A percentile compares a stretch with the other conserved stretches of the same genome.
phyloP scores from a whole-genome alignment of 2,888 invertebrate genomes.

The Drosophila testacea region DNA sequence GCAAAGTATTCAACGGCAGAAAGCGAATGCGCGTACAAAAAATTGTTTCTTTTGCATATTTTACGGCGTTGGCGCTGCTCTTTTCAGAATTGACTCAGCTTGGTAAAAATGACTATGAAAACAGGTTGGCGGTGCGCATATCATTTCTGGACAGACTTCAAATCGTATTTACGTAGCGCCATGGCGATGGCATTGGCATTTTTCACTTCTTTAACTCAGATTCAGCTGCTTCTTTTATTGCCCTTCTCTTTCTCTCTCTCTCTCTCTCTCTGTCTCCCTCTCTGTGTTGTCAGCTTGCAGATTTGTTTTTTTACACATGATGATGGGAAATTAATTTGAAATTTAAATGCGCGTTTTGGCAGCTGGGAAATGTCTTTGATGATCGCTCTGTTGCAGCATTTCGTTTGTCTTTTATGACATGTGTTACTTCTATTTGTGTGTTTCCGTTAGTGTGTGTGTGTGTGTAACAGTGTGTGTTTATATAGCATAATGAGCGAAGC shows the following conservation, averaged over 20 bases:
- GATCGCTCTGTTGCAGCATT: conserved; percentile 40
- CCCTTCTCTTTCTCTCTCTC: conserved; percentile 20
- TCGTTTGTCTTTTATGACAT: conserved; percentile 48
- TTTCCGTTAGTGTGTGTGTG: conserved; percentile 40
- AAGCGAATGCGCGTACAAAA: conserved; percentile 47
- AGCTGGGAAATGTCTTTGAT: conserved; percentile 67
- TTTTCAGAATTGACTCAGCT: conserved; percentile 12
- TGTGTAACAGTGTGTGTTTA: conserved; percentile 45
- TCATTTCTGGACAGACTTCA: conserved; percentile 48
- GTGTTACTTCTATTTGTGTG: conserved; percentile 42
- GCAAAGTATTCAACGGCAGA: conserved; percentile 10
- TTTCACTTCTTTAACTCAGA: conserved; percentile 48
- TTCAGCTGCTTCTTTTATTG: conserved; percentile 53
- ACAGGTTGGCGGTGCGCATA: conserved; percentile 57
- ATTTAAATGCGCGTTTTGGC: conserved; percentile 76
- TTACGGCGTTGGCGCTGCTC: conserved; percentile 51
- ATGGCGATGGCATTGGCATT: conserved; percentile 51
- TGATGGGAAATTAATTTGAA: conserved; percentile 78
- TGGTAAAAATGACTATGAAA: conserved; percentile 49
- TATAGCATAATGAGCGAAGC: conserved; percentile 53
- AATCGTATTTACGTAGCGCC: conserved; percentile 51
- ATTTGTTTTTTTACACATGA: conserved; percentile 60
- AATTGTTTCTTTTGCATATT: conserved; percentile 76
- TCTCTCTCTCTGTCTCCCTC: conserved; percentile 11
- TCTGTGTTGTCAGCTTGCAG: conserved; percentile 67